Evolutionary conservation across 37 sponge, comb jelly and placozoan genomes (phyloP), one percentile per base, ranked within the genome.

Genomic region (Bolinopsis microptera): DNA sequence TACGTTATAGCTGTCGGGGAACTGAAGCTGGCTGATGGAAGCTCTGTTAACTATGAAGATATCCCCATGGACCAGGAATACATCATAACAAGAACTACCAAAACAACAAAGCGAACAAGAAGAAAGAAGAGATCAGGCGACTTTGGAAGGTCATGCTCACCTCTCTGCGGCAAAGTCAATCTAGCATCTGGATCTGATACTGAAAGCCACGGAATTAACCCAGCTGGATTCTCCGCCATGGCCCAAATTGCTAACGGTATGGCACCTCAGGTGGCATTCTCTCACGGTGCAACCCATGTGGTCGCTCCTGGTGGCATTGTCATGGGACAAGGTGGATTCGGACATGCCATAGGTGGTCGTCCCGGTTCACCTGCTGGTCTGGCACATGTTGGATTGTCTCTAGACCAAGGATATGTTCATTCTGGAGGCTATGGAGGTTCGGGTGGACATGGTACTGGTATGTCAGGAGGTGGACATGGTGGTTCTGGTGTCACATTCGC

Each of bases 11-110:
- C 75, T 21, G 75, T 72, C n/a, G 26, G 31, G 5, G 75, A 72
- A n/a, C 31, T 72, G 75, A 72, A 72, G 75, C 18, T 72, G 75
- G 75, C 75, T 72, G 75, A 72, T 72, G 75, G 75, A 24, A 72
- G 75, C 31, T 30, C 31, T 72, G 75, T 72, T 8, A 72, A 72
- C 75, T 72, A 28, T 3, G 75, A 72, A 5, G 75, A 72, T 21
- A 72, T 72, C 75, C 75, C 75, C 31, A 72, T 72, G 75, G 75
- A 72, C 26, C 75, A 72, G 5, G 75, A 72, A n/a, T 72, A 72
- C 26, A n/a, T 72, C 75, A 72, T 72, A 8, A 72, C 75, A 8
- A 72, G 75, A n/a, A 72, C 75, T 24, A 72, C 75, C 75, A 72
- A 72, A 28, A 72, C 75, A 5, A 72, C 75, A n/a, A 72, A 28